A percentile compares a stretch with the other conserved stretches of the same genome.
Evolutionary conservation across 2,797 vertebrate genomes (phyloP).

Genomic region (Helarctos malayanus): DNA sequence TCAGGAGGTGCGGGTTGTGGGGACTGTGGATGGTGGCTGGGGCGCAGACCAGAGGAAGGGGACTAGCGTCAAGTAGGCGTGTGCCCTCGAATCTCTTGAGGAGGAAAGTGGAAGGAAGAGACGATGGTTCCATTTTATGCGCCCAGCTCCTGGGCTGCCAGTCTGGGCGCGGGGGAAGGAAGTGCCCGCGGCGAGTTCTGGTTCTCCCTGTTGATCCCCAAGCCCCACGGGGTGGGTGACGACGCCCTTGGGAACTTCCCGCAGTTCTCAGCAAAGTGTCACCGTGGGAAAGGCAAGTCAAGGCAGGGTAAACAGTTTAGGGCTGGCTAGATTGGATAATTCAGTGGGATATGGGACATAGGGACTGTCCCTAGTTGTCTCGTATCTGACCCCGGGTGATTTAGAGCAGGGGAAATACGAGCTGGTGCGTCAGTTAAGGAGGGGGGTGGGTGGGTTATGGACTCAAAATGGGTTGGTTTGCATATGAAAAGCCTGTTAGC

Average conservation of each 20-base stretch:
- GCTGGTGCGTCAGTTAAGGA: background rate
- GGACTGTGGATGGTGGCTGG: background rate
- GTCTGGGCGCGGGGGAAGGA: fast-evolving
- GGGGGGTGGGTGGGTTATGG: too few species aligned
- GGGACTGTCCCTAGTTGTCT: background rate
- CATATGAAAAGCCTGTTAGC: background rate
- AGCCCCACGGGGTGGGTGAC: background rate
- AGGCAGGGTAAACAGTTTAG: background rate
- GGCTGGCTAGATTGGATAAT: background rate
- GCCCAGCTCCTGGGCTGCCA: background rate
- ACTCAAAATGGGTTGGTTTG: background rate
- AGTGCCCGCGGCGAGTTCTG: fast-evolving
- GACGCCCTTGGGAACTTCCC: background rate
- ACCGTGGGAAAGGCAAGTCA: background rate
- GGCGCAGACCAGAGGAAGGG: background rate
- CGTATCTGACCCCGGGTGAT: background rate
- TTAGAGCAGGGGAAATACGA: background rate
- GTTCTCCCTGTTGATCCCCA: background rate
- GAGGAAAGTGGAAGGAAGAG: background rate
- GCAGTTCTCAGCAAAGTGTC: background rate
- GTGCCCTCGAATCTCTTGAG: background rate
- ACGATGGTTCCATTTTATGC: background rate
- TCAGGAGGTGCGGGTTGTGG: background rate
- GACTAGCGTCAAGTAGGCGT: background rate
- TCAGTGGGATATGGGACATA: background rate